Evolutionary conservation across 2,888 invertebrate genomes (phyloP).

Genomic region (Aphodius granarius): DNA sequence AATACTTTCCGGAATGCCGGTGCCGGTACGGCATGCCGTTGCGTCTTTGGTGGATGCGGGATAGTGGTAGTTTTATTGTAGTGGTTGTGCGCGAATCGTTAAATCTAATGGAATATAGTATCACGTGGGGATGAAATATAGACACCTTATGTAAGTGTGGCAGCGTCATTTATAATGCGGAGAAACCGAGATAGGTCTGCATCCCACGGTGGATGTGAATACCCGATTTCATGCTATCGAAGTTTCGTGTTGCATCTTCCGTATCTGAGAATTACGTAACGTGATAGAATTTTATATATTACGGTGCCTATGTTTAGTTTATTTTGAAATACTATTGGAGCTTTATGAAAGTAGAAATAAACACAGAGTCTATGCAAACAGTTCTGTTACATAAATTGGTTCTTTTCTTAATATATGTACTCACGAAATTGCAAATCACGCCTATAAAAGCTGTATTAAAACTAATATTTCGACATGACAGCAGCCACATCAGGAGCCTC

Average conservation of each 20-base stretch:
- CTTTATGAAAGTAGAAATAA: no score
- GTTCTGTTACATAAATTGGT: neutral
- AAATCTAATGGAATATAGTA: constrained; percentile 25
- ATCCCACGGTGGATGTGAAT: neutral
- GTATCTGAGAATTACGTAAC: neutral
- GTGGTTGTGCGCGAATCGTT: constrained; percentile 18
- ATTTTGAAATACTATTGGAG: no score
- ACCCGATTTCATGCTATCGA: neutral
- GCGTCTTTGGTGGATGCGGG: constrained; percentile 1
- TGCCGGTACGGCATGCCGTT: neutral
- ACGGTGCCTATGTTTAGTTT: no score
- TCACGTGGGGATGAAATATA: constrained; percentile 21
- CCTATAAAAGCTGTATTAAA: constrained; percentile 3
- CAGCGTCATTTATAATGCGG: constrained; percentile 21
- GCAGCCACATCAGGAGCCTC: neutral
- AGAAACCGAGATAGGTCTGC: constrained; percentile 3
- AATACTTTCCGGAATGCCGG: constrained; percentile 4
- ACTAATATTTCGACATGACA: neutral
- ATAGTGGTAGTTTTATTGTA: constrained; percentile 19
- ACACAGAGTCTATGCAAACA: no score
- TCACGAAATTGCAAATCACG: neutral
- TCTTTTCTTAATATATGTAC: neutral
- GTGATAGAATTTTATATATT: neutral
- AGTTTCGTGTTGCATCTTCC: neutral
- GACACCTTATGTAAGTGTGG: constrained; percentile 17